Conservation (phyloP, 2,888 invertebrate genomes). For the Eupeodes latifasciatus region DNA sequence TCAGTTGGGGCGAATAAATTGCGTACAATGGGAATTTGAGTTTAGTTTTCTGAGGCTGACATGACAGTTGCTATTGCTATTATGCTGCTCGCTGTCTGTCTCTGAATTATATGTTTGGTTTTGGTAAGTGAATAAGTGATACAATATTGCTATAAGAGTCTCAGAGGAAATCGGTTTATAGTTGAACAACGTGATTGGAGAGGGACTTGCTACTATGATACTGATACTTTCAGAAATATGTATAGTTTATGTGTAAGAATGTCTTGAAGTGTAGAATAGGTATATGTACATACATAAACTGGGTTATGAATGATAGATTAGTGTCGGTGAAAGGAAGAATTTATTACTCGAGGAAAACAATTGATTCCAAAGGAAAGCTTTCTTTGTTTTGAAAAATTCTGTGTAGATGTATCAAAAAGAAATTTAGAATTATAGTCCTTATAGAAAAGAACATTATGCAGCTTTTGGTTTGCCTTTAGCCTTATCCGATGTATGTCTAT, state of each 20-base stretch:
- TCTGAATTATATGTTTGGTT: constrained; percentile 7
- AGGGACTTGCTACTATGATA: neutral
- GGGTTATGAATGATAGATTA: constrained; percentile 26
- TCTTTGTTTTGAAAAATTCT: neutral
- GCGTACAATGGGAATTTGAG: constrained; percentile 64
- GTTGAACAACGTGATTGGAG: constrained; percentile 2
- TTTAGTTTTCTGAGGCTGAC: constrained; percentile 30
- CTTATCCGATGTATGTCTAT: too few relatives aligned
- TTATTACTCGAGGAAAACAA: neutral
- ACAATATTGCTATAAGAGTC: constrained; percentile 47
- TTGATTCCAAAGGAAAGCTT: neutral
- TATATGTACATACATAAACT: neutral
- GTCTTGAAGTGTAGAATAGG: neutral
- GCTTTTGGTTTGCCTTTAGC: too few relatives aligned
- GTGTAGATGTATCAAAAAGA: neutral
- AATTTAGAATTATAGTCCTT: neutral
- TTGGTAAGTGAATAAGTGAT: constrained; percentile 50
- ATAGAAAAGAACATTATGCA: too few relatives aligned
- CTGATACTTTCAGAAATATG: constrained; percentile 1
- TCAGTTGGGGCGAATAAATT: constrained; percentile 66
- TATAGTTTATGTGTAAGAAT: neutral
- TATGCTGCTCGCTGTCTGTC: neutral
- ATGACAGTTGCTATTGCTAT: constrained; percentile 48
- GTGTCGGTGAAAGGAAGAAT: constrained; percentile 6
- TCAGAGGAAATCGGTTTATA: constrained; percentile 49